Evolutionary conservation across 2,113 vertebrate species (phyloP).

Genomic region (Prionailurus viverrinus): DNA sequence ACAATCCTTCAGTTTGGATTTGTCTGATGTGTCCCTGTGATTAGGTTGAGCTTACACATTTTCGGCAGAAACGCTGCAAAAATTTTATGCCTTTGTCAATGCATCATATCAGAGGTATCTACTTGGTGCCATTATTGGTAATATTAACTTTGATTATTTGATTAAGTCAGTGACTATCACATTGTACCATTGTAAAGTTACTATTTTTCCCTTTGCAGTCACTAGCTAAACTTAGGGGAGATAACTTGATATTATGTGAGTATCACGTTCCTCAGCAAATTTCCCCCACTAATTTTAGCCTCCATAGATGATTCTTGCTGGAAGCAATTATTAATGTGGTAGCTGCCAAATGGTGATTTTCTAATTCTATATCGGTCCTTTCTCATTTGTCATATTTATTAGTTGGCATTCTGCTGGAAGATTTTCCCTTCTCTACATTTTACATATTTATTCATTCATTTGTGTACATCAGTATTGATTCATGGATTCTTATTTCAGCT

Average conservation of each 20-base stretch:
- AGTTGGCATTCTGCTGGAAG: background rate
- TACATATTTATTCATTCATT: conserved; percentile 20
- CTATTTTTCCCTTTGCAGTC: background rate
- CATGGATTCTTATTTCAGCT: background rate
- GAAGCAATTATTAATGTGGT: background rate
- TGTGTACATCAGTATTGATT: background rate
- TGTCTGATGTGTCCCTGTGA: background rate
- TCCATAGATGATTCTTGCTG: background rate
- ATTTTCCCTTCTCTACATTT: background rate
- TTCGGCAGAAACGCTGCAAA: background rate
- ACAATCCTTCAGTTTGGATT: background rate
- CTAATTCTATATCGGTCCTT: background rate
- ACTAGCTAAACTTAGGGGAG: background rate
- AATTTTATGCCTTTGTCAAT: background rate
- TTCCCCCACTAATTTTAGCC: background rate
- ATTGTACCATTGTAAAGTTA: background rate
- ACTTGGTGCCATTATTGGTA: background rate
- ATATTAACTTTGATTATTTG: background rate
- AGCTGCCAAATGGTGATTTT: background rate
- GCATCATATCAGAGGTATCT: background rate
- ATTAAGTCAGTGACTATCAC: background rate
- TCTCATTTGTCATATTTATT: background rate
- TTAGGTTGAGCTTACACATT: background rate
- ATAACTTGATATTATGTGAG: background rate
- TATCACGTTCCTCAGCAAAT: background rate